These are phyloP conservation scores for Regulus satrapa DNA, from an alignment of 2,113 vertebrate genomes.

Conservation along the genomic window DNA sequence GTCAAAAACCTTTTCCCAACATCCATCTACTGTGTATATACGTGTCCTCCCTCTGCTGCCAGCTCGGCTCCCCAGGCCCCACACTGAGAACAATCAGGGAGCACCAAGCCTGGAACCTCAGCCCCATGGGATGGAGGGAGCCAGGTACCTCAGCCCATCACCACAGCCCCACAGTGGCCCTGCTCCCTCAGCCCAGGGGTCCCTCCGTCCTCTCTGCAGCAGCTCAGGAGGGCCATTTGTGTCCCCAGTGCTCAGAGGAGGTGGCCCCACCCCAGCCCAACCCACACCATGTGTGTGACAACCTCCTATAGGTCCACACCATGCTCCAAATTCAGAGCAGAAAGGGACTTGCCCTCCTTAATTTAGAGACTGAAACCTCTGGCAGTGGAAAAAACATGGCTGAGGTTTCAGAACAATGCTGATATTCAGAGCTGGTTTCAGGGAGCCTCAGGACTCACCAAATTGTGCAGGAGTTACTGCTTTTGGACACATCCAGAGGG, in stretches of 20 bases:
- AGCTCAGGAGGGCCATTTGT: not conserved
- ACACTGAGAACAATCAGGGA: not conserved
- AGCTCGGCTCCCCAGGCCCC: not conserved
- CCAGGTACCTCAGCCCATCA: not conserved
- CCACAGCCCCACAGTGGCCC: not conserved
- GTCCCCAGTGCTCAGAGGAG: not conserved
- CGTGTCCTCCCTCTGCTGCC: not conserved
- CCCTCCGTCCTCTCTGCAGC: not conserved
- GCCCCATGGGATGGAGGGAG: not conserved
- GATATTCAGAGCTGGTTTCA: not conserved
- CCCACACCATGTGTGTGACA: not conserved
- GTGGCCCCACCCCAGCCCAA: not conserved
- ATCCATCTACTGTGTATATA: rapidly evolving
- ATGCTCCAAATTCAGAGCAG: not conserved
- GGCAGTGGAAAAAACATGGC: rapidly evolving
- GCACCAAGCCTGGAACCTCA: not conserved
- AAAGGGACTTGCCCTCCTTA: not conserved
- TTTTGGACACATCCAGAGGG: not conserved
- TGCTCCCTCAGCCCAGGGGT: not conserved
- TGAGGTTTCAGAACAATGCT: not conserved
- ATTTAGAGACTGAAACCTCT: not conserved
- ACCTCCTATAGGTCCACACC: not conserved
- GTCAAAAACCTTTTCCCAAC: not conserved
- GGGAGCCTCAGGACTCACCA: not conserved
- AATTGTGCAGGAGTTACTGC: not conserved